These are phyloP conservation scores for Holothuria glaberrima DNA, from an alignment of 35 echinoderm and acorn worm genomes.

Conservation along the genomic window DNA sequence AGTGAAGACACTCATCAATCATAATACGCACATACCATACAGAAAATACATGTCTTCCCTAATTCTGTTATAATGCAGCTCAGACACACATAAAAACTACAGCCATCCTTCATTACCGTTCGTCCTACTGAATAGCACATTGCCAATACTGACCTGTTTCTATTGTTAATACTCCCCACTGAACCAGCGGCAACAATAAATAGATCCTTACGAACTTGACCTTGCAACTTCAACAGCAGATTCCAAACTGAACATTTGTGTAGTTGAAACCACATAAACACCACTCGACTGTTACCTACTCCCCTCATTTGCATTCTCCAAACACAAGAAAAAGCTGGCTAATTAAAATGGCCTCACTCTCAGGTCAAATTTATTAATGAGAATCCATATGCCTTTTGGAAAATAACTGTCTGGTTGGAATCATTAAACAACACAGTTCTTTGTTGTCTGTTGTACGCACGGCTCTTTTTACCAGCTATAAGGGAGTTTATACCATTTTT, in stretches of 20 bases:
- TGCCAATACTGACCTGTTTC: constrained; percentile 54
- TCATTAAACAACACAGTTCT: constrained; percentile 65
- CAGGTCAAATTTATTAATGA: constrained; percentile 58
- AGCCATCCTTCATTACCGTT: background rate
- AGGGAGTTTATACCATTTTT: background rate
- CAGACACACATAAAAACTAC: constrained; percentile 15
- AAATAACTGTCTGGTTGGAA: constrained; percentile 41
- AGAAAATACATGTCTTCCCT: background rate
- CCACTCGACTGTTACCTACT: constrained; percentile 36
- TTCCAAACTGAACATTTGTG: constrained; percentile 59
- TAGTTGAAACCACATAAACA: constrained; percentile 53
- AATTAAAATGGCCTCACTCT: constrained; percentile 63
- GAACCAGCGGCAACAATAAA: constrained; percentile 56
- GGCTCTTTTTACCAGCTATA: constrained; percentile 24
- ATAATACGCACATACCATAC: too few relatives aligned
- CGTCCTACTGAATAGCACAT: constrained; percentile 33
- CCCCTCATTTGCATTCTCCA: constrained; percentile 62
- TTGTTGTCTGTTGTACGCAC: constrained; percentile 52
- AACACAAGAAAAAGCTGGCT: constrained; percentile 39
- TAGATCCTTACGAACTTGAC: constrained; percentile 58
- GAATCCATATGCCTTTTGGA: constrained; percentile 47
- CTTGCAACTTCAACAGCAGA: constrained; percentile 50
- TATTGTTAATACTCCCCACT: constrained; percentile 50
- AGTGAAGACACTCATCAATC: too few relatives aligned
- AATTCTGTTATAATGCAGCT: constrained; percentile 5